phyloP scores from a whole-genome alignment of 2,888 invertebrate genomes.

The Epinotia bilunana region DNA sequence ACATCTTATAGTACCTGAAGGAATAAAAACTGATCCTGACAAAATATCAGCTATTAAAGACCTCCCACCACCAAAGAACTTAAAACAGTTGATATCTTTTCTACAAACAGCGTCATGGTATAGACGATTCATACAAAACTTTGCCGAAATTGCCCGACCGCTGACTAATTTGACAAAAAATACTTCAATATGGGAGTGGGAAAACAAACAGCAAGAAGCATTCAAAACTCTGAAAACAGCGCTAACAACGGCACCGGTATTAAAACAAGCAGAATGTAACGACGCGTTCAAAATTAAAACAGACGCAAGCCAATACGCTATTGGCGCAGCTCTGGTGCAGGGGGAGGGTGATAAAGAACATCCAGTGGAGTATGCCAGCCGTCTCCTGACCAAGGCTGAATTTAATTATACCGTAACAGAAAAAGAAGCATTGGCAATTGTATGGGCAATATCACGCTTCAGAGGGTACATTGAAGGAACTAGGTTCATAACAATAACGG shows the following conservation, averaged over 20 bases:
- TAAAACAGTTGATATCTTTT: slow-evolving; percentile 41
- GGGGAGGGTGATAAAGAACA: slow-evolving; percentile 45
- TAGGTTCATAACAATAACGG: slow-evolving; percentile 60
- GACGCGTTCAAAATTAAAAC: too few relatives aligned
- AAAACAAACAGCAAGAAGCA: too few relatives aligned
- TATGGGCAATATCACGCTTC: slow-evolving; percentile 46
- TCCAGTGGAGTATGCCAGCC: slow-evolving; percentile 50
- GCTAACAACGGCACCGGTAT: too few relatives aligned
- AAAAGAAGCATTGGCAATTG: slow-evolving; percentile 55
- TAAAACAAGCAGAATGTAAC: too few relatives aligned
- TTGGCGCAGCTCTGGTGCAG: slow-evolving; percentile 46
- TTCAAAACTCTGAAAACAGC: too few relatives aligned
- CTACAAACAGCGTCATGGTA: slow-evolving; percentile 46
- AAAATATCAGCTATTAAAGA: background rate
- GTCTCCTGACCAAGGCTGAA: slow-evolving; percentile 53
- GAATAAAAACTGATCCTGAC: slow-evolving; percentile 51
- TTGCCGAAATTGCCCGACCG: background rate
- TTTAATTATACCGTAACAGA: slow-evolving; percentile 65
- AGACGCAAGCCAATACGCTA: too few relatives aligned
- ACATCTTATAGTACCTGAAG: slow-evolving; percentile 50
- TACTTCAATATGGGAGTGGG: too few relatives aligned
- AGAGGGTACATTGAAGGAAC: slow-evolving; percentile 58
- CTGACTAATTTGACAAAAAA: too few relatives aligned
- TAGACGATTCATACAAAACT: slow-evolving; percentile 32
- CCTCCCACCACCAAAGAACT: slow-evolving; percentile 15